phyloP scores from a whole-genome alignment of 92 coral and sea anemone species.

The Zoanthus solanderi region DNA sequence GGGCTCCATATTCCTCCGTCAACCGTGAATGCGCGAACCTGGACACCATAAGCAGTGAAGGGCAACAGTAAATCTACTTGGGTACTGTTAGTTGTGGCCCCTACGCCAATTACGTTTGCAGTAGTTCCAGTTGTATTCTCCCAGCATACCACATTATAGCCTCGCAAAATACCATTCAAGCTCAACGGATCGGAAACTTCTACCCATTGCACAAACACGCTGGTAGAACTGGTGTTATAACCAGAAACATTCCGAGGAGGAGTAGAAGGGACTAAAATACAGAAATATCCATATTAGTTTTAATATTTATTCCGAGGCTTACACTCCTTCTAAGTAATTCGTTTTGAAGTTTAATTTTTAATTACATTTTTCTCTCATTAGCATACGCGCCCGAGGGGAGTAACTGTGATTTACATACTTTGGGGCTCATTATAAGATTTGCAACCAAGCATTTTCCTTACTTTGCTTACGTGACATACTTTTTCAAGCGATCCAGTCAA shows the following conservation, averaged over 20 bases:
- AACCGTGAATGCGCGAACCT: conserved; percentile 25
- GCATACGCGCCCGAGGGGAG: too few relatives aligned
- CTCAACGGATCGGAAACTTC: conserved; percentile 17
- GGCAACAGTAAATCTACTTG: not conserved
- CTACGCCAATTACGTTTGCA: not conserved
- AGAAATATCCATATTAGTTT: not conserved
- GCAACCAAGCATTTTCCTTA: too few relatives aligned
- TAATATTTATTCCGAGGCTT: not conserved
- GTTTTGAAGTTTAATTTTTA: not conserved
- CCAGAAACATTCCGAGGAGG: conserved; percentile 34
- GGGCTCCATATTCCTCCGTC: conserved; percentile 36
- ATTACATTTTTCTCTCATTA: too few relatives aligned
- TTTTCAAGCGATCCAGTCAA: too few relatives aligned
- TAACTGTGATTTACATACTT: too few relatives aligned
- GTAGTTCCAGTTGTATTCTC: conserved; percentile 2
- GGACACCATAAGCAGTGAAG: conserved; percentile 31
- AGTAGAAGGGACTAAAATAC: not conserved
- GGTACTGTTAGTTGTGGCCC: not conserved
- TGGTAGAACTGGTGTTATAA: conserved; percentile 30
- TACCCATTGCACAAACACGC: conserved; percentile 31
- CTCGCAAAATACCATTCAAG: conserved; percentile 39
- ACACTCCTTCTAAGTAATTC: too few relatives aligned
- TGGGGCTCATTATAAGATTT: too few relatives aligned
- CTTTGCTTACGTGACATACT: too few relatives aligned
- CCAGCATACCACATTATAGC: conserved; percentile 30